These are phyloP conservation scores for Platynereis dumerilii DNA, from an alignment of 2,888 invertebrate genomes.

Conservation along the genomic window DNA sequence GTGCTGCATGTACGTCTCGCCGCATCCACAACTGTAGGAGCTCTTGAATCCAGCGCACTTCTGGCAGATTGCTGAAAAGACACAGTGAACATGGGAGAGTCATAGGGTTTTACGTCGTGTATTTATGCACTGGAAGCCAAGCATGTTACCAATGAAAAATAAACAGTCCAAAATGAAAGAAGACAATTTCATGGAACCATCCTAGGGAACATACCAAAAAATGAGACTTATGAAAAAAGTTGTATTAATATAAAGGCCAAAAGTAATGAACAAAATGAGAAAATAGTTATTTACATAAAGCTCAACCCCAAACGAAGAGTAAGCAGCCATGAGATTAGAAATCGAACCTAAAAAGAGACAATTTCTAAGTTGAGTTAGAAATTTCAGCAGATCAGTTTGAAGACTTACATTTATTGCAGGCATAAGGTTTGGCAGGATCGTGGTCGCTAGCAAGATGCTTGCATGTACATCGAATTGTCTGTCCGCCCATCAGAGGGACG, in stretches of 20 bases:
- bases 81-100: neutral
- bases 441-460: slow-evolving; percentile 61
- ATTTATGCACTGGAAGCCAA: neutral
- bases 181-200: neutral
- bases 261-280: no score
- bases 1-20: slow-evolving; percentile 52
- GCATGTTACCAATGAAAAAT: neutral
- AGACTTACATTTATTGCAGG: slow-evolving; percentile 56
- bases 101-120: neutral
- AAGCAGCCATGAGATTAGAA: no score
- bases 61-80: slow-evolving; percentile 35
- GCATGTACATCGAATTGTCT: slow-evolving; percentile 61
- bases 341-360: no score
- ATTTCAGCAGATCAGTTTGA: no score
- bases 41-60: slow-evolving; percentile 44
- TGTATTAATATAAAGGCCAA: no score
- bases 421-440: slow-evolving; percentile 49
- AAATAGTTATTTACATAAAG: no score
- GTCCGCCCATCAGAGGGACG: slow-evolving; percentile 58
- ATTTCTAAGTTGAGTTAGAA: no score
- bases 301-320: no score
- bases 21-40: slow-evolving; percentile 61
- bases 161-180: neutral
- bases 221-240: no score
- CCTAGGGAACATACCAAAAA: neutral